Base-by-base conservation (phyloP, 2,797 vertebrate genomes). In the Parauchenoglanis ngamensis region DNA sequence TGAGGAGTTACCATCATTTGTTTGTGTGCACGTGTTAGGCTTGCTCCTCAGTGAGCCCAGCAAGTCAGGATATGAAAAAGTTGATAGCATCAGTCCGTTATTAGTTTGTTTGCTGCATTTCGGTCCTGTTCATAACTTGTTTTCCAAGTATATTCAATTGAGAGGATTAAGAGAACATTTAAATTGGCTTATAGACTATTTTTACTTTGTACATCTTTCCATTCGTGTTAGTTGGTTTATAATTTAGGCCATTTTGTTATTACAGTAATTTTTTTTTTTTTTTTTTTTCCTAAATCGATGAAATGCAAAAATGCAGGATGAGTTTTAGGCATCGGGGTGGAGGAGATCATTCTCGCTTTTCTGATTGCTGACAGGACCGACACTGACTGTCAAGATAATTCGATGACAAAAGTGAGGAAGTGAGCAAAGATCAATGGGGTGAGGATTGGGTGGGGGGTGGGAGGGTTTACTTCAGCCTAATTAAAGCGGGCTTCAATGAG, bases 401-500 rank as follows among this genome's bases (percentile, higher is more conserved):
- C 46, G 67, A 85, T 89, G 88, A 90, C 88, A 83, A 87, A 87
- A 86, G 40, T 87, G 88, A 81, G 52, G 52, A 81, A 67, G 63
- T 65, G 83, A 89, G 79, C 75, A 87, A 67, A 84, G 76, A 91
- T 90, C 90, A 87, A 88, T 89, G 75, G 68, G 40, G 40, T 40
- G 40, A 40, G 40, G 40, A 40, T 40, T 40, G 35, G 35, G 35
- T 40, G 28, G 70, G 57, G 31, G 72, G 70, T 28, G 79, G 79
- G 80, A 80, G 46, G 81, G 83, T 85, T 81, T 89, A 87, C 90
- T 87, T 59, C 79, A 76, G 87, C 86, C 90, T 89, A 91, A 91
- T 91, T 91, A 89, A 83, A 91, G 87, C 31, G 52, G 86, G 67
- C 88, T 83, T 87, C 85, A 86, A 63, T 87, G 88, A 87, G 85